A percentile compares a stretch with the other conserved stretches of the same genome.
These are phyloP conservation scores for Caenorhabditis becei DNA, from an alignment of 2,888 invertebrate genomes.

Conservation along the genomic window DNA sequence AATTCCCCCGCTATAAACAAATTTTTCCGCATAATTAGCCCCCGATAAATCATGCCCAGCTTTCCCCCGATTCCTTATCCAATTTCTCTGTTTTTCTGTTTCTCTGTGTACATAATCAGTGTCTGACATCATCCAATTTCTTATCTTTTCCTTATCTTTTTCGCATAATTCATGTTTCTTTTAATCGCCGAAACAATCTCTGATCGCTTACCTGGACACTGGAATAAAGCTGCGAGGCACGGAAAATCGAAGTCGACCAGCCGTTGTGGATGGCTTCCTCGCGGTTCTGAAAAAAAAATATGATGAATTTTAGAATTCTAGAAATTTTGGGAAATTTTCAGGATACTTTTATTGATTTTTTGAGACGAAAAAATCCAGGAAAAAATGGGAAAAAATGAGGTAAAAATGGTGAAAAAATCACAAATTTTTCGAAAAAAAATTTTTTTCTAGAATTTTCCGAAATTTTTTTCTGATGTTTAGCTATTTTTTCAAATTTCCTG, in stretches of 20 bases:
- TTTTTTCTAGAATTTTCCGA: too few relatives aligned
- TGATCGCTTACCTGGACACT: conserved; percentile 56
- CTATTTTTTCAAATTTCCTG: too few relatives aligned
- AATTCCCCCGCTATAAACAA: too few relatives aligned
- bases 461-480: too few relatives aligned
- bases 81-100: not conserved
- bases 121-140: not conserved
- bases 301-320: too few relatives aligned
- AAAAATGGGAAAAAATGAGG: not conserved
- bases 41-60: too few relatives aligned
- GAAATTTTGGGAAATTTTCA: too few relatives aligned
- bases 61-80: not conserved
- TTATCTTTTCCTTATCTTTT: not conserved
- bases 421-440: too few relatives aligned
- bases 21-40: too few relatives aligned
- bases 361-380: too few relatives aligned
- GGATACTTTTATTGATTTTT: too few relatives aligned
- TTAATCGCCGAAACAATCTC: not conserved
- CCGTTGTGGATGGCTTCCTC: not conserved
- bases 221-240: conserved; percentile 47
- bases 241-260: conserved; percentile 52
- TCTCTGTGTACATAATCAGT: not conserved
- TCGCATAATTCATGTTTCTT: not conserved
- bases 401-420: not conserved
- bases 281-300: conserved; percentile 34